Evolutionary conservation across 2,888 invertebrate genomes (phyloP).

Genomic region (Stenoptilia bipunctidactyla): DNA sequence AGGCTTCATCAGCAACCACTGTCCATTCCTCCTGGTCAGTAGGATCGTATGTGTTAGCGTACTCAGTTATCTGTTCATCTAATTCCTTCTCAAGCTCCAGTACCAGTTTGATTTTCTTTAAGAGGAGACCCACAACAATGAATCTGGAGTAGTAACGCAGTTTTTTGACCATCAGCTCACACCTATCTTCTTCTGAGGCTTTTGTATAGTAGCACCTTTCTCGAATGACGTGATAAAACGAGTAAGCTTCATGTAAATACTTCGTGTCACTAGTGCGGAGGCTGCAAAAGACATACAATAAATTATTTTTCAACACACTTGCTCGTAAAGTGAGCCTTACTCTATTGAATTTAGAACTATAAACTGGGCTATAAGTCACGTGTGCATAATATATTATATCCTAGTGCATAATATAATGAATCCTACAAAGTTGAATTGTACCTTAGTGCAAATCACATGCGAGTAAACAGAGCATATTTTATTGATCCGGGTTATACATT

Average conservation of each 20-base stretch:
- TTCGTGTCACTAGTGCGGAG: constrained; percentile 96
- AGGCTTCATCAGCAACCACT: constrained; percentile 92
- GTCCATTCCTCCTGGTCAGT: constrained; percentile 98
- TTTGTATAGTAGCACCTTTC: constrained; percentile 94
- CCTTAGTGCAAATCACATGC: too few relatives aligned
- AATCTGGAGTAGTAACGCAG: constrained; percentile 94
- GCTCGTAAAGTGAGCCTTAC: too few relatives aligned
- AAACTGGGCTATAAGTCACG: too few relatives aligned
- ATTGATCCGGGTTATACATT: too few relatives aligned
- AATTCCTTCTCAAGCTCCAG: constrained; percentile 92
- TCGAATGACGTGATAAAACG: constrained; percentile 95
- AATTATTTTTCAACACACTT: too few relatives aligned
- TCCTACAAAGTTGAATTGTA: too few relatives aligned
- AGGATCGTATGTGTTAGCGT: constrained; percentile 95
- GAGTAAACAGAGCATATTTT: too few relatives aligned
- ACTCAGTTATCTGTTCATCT: constrained; percentile 94
- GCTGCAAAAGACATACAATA: too few relatives aligned
- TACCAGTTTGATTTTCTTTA: constrained; percentile 94
- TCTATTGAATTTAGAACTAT: too few relatives aligned
- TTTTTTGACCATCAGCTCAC: constrained; percentile 97
- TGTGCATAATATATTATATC: too few relatives aligned
- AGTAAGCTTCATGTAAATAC: constrained; percentile 95
- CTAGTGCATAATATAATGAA: too few relatives aligned
- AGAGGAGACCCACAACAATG: constrained; percentile 93
- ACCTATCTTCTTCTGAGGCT: constrained; percentile 92